phyloP scores from a whole-genome alignment of 2,888 invertebrate species.

The Laspeyria flexula region DNA sequence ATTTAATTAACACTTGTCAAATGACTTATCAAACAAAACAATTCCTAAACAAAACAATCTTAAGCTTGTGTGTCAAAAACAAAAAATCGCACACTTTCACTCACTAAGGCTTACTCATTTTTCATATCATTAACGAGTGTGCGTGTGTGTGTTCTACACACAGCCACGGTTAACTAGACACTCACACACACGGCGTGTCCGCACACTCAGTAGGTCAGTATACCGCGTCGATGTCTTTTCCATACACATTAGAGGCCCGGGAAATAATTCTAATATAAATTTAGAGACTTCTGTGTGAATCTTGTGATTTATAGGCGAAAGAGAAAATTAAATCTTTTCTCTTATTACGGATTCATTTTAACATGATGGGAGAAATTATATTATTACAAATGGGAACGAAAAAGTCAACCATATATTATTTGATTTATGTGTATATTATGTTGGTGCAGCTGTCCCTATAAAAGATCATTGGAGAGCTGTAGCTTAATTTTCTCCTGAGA shows the following conservation, averaged over 20 bases:
- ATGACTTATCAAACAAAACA: background rate
- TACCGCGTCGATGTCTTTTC: conserved; percentile 67
- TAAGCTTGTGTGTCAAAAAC: background rate
- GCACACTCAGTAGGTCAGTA: conserved; percentile 57
- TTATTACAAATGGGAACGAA: background rate
- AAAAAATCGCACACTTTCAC: conserved; percentile 39
- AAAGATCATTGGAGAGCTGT: too few species aligned
- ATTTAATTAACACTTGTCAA: background rate
- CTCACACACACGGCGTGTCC: conserved; percentile 15
- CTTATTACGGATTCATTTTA: conserved; percentile 3
- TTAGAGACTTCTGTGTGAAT: conserved; percentile 2
- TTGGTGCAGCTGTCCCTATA: too few species aligned
- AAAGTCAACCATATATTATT: too few species aligned
- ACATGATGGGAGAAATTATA: background rate
- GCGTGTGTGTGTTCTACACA: conserved; percentile 27
- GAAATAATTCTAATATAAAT: conserved; percentile 20
- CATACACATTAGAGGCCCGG: conserved; percentile 39
- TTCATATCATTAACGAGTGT: conserved; percentile 44
- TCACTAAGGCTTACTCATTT: conserved; percentile 42
- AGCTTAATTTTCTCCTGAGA: too few species aligned
- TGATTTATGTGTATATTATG: too few species aligned
- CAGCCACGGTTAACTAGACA: conserved; percentile 20
- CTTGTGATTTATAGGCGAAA: conserved; percentile 4
- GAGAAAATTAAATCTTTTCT: conserved; percentile 12
- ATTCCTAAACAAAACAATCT: background rate